Evolutionary conservation across 1,140 invertebrate species (phyloP).

Genomic region (Drosophila ogumai): DNA sequence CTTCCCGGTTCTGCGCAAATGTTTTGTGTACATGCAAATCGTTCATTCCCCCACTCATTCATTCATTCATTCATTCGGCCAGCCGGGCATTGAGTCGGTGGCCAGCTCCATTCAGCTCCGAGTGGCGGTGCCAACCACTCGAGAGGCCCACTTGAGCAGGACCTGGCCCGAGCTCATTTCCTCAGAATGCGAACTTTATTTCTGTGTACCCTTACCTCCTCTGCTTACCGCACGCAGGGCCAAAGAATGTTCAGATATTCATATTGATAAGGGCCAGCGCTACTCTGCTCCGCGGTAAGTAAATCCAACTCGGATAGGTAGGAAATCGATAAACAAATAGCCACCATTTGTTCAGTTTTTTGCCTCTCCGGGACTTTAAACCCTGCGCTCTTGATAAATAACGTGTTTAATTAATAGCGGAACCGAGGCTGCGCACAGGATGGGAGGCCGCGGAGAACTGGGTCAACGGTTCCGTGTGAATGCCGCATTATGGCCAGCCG

Average conservation of each 20-base stretch:
- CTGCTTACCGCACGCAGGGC: not conserved
- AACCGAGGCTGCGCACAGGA: constrained; percentile 13
- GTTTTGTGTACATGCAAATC: constrained; percentile 81
- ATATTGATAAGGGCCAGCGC: constrained; percentile 15
- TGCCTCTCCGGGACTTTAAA: constrained; percentile 33
- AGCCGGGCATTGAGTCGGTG: constrained; percentile 34
- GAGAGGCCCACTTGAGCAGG: constrained; percentile 71
- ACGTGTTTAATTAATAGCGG: constrained; percentile 72
- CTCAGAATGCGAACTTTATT: constrained; percentile 59
- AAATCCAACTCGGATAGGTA: constrained; percentile 6
- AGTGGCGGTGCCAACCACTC: constrained; percentile 51
- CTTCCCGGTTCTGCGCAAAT: constrained; percentile 62
- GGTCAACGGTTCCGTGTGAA: constrained; percentile 56
- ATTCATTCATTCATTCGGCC: constrained; percentile 29
- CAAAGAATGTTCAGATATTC: constrained; percentile 4
- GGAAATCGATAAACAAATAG: constrained; percentile 47
- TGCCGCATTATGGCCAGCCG: constrained; percentile 52
- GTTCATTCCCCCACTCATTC: constrained; percentile 59
- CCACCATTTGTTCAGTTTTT: constrained; percentile 22
- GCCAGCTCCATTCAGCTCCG: constrained; percentile 70
- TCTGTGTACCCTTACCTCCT: constrained; percentile 4
- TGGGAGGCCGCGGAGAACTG: constrained; percentile 24
- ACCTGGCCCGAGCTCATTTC: constrained; percentile 55
- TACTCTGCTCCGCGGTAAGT: not conserved
- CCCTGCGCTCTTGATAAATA: constrained; percentile 66